Percentiles rank a stretch among this genome's conserved stretches.
Conservation (phyloP, 2,113 vertebrate species). For the Sinocyclocheilus maitianheensis region DNA sequence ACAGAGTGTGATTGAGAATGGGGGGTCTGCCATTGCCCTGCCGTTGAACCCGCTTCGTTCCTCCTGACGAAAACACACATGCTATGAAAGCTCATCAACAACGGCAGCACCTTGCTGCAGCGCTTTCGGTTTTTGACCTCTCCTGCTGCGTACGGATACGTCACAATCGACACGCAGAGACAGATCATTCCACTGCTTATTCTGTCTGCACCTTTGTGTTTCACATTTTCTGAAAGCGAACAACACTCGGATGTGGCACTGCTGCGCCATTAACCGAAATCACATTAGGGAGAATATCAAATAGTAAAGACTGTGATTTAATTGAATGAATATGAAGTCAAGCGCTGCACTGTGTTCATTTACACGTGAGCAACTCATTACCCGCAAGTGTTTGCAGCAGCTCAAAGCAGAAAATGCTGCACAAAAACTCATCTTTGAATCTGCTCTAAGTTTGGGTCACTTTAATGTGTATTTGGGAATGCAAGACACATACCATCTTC, state of each 20-base stretch:
- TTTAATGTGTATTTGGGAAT: not conserved
- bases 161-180: not conserved
- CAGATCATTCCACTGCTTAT: not conserved
- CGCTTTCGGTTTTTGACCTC: not conserved
- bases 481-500: not conserved
- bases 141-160: slow-evolving; percentile 3
- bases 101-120: slow-evolving; percentile 27
- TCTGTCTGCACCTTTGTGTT: not conserved
- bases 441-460: not conserved
- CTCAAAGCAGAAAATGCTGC: not conserved
- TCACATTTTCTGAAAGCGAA: not conserved
- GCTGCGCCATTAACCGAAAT: not conserved
- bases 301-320: not conserved
- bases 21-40: slow-evolving; percentile 58
- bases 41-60: slow-evolving; percentile 52
- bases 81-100: slow-evolving; percentile 42
- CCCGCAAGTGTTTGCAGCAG: not conserved
- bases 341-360: not conserved
- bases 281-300: not conserved
- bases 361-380: not conserved
- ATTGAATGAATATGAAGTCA: not conserved
- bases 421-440: not conserved
- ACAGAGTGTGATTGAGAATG: slow-evolving; percentile 56
- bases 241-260: not conserved
- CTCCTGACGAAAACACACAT: slow-evolving; percentile 38